Evolutionary conservation across 2,113 vertebrate species (phyloP), one percentile per base, ranked within the genome.

Genomic region (Lasiurus borealis): DNA sequence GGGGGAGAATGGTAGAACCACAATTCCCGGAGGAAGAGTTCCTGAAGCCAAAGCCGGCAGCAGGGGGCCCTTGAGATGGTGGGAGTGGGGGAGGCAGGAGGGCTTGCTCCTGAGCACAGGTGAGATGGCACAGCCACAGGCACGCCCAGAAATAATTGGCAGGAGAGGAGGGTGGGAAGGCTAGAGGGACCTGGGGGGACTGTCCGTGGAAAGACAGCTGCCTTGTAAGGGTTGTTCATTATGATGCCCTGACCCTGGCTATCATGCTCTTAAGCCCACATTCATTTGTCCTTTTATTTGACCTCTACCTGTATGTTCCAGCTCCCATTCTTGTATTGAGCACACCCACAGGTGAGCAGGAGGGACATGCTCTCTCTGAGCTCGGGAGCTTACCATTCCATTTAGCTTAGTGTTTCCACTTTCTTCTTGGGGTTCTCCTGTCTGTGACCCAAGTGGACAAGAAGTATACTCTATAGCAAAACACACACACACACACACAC

Each of bases 1-100:
- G 23, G 23, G 68, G 50, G 29, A 69, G 10, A 75, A 15, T n/a
- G 68, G 44, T n/a, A 57, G 34, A 62, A 11, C 34, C n/a, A 34
- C 5, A 6, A 6, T 14, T 36, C 34, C 11, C 4, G 4, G 46
- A 68, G 46, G 18, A 50, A 72, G 34, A 34, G 44, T 21, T 25
- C 36, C 48, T 0, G 1, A 6, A 34, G 50, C 31, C 0, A 16
- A 16, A 52, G 52, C 14, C 31, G 18, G 11, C 57, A 27, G 57
- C 1, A 9, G 48, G 92, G 18, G 52, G 54, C 71, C 50, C 31
- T 48, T 8, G 69, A 57, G 62, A 25, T 15, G 68, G 25, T 3
- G 1, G 29, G 85, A 31, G 8, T 8, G 1, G 46, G 25, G 15
- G 5, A 23, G 25, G 5, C n/a, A 6, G 85, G 27, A 0, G 0